Percentiles rank a stretch among this genome's conserved stretches.
Conservation (phyloP, 1,140 invertebrate genomes). For the Dendrolimus kikuchii region DNA sequence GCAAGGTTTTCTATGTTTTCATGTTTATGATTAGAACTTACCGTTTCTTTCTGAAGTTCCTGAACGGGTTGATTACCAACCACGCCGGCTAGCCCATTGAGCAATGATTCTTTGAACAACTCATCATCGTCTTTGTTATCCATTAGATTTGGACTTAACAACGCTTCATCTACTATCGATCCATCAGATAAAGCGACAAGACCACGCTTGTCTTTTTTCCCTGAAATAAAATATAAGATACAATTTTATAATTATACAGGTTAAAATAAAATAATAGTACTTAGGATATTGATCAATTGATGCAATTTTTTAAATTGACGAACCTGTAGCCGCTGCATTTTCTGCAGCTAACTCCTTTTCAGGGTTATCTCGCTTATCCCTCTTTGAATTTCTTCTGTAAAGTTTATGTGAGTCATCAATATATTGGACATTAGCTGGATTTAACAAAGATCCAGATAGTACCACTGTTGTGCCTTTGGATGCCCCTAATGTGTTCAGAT, state of each 20-base stretch:
- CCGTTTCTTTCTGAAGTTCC: slow-evolving; percentile 68
- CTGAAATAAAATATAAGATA: slow-evolving; percentile 24
- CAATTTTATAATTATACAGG: not conserved
- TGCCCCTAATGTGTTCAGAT: slow-evolving; percentile 32
- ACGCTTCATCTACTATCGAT: slow-evolving; percentile 77
- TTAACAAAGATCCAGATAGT: slow-evolving; percentile 51
- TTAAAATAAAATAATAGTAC: not conserved
- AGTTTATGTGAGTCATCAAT: slow-evolving; percentile 73
- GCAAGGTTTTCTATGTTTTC: not conserved
- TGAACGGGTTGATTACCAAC: slow-evolving; percentile 74
- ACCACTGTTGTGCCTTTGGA: slow-evolving; percentile 46
- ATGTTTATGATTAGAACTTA: slow-evolving; percentile 21
- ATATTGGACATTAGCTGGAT: slow-evolving; percentile 74
- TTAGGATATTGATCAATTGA: not conserved
- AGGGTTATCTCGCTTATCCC: slow-evolving; percentile 69
- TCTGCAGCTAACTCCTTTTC: slow-evolving; percentile 55
- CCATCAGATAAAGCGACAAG: slow-evolving; percentile 77
- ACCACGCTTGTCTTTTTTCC: slow-evolving; percentile 76
- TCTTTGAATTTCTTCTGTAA: slow-evolving; percentile 70
- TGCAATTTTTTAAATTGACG: not conserved
- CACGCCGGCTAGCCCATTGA: slow-evolving; percentile 79
- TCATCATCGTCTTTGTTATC: slow-evolving; percentile 41
- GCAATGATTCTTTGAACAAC: slow-evolving; percentile 65
- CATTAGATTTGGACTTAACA: slow-evolving; percentile 47
- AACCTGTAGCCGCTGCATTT: slow-evolving; percentile 21